Evolutionary conservation across 2,888 invertebrate genomes (phyloP), one percentile per base, ranked within the genome.

Genomic region (Sarcophaga carnaria): DNA sequence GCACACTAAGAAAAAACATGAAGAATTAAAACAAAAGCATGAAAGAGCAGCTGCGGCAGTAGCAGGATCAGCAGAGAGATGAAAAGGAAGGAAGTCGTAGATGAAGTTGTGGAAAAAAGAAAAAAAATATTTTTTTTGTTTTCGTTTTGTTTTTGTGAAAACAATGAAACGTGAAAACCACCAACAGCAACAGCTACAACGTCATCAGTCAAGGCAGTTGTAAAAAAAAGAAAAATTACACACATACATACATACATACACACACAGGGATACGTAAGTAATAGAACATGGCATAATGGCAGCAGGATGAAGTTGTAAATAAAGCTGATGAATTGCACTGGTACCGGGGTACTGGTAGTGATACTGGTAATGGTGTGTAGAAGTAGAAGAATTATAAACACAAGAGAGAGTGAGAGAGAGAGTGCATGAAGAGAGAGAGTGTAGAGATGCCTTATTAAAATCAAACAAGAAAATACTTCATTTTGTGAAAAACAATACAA

Each of bases 381-480:
- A 37, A 37, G 37, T 37, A 37, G 37, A 37, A 37, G 10, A 37
- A 37, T 37, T 37, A 37, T 8, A 37, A 37, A 45, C 3, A 3
- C 8, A 17, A 37, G 10, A 6, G 22, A 54, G 25, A 27, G 6
- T 0, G 20, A 12, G 17, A n/a, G 14, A 37, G 45, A 22, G 59
- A 12, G 22, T 27, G 27, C n/a, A 54, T 20, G 66, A 37, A 37
- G 37, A 37, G 37, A 37, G 37, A 37, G 64, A n/a, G 20, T 27
- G 54, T 25, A 25, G 60, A 62, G 84, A 80, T 80, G 76, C 84
- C 84, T 85, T 85, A 85, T 85, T 76, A 85, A 85, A 80, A 85
- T 80, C 84, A 80, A 85, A 80, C 84, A 80, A 80, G 84, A 76
- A 85, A 80, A 85, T 80, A 85, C 76, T 85, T 85, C 66, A 77